phyloP scores from a whole-genome alignment of 1,140 invertebrate genomes.

The Vollenhovia emeryi region DNA sequence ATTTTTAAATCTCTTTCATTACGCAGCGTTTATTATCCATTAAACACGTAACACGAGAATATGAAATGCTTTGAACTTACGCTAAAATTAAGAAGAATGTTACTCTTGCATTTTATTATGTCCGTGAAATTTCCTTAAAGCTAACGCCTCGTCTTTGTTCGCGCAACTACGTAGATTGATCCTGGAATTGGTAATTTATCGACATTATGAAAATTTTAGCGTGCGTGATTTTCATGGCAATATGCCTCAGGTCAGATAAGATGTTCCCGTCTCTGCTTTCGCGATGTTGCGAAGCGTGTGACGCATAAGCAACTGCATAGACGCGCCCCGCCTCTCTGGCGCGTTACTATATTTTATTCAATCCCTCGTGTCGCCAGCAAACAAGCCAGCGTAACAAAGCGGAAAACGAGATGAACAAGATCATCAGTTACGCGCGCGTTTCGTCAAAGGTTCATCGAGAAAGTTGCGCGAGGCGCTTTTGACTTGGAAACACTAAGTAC shows the following conservation, averaged over 20 bases:
- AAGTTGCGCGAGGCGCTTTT: neutral
- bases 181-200: neutral
- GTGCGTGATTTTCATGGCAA: neutral
- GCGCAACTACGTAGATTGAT: neutral
- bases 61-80: neutral
- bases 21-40: neutral
- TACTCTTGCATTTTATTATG: neutral
- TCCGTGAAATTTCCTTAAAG: neutral
- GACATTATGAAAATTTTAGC: slow-evolving; percentile 6
- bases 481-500: neutral
- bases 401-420: slow-evolving; percentile 34
- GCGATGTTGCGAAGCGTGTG: neutral
- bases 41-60: neutral
- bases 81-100: neutral
- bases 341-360: slow-evolving; percentile 58
- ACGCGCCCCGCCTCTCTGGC: neutral
- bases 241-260: neutral
- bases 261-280: neutral
- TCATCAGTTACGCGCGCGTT: slow-evolving; percentile 5
- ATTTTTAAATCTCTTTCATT: neutral
- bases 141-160: neutral
- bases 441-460: slow-evolving; percentile 1
- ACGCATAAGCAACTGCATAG: slow-evolving; percentile 28
- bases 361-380: neutral
- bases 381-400: too few species aligned